These are phyloP conservation scores for Cinclus mexicanus DNA, from an alignment of 2,113 vertebrate species.

Conservation along the genomic window DNA sequence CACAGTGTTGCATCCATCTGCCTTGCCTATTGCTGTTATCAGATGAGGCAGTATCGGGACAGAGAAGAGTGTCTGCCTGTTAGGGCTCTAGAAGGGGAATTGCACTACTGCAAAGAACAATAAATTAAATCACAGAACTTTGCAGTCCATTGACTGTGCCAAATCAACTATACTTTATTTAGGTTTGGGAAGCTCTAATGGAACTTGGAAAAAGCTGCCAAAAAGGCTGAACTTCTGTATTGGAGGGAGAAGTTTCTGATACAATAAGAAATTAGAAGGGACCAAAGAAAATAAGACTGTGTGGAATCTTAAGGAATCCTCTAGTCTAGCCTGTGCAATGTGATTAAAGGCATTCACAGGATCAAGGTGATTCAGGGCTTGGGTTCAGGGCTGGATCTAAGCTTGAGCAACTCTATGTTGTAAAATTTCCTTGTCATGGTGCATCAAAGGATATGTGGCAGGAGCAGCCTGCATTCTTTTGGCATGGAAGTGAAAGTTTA, in stretches of 20 bases:
- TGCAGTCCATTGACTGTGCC: background rate
- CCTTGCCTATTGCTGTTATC: background rate
- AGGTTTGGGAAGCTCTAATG: background rate
- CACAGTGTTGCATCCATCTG: background rate
- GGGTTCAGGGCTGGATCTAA: background rate
- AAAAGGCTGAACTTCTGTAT: background rate
- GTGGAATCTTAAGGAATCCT: background rate
- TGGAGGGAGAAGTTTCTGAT: background rate
- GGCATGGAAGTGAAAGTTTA: fast-evolving
- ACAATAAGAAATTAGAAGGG: background rate
- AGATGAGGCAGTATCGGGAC: background rate
- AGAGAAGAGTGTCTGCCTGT: background rate
- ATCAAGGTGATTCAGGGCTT: background rate
- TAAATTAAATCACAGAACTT: background rate
- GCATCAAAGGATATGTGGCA: background rate
- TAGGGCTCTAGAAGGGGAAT: background rate
- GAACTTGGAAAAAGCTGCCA: background rate
- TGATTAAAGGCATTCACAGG: background rate
- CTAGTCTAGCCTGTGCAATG: background rate
- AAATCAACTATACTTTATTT: background rate
- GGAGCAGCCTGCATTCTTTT: background rate
- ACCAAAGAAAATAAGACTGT: background rate
- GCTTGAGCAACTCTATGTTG: background rate
- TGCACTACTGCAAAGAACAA: background rate
- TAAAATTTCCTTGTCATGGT: background rate